These are phyloP conservation scores for Hofmannophila pseudospretella DNA, from an alignment of 2,888 invertebrate genomes.

Conservation along the genomic window DNA sequence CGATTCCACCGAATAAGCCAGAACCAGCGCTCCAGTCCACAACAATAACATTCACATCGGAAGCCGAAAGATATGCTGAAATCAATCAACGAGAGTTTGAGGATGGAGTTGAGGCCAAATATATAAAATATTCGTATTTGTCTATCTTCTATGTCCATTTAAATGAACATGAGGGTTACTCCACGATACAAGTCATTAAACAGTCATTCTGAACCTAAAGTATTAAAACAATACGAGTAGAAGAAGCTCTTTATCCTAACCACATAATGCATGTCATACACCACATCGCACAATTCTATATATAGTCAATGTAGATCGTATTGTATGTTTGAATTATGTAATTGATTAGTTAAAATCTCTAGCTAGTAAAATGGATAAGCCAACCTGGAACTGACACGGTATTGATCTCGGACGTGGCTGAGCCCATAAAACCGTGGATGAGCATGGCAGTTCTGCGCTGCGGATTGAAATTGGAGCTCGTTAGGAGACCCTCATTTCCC, in stretches of 20 bases:
- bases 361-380: not conserved
- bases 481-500: slow-evolving; percentile 21
- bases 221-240: too few species aligned
- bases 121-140: too few species aligned
- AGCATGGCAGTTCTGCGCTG: slow-evolving; percentile 31
- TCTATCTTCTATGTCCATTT: too few species aligned
- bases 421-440: slow-evolving; percentile 40
- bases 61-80: slow-evolving; percentile 31
- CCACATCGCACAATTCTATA: too few species aligned
- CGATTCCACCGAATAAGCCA: slow-evolving; percentile 4
- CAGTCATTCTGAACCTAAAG: too few species aligned
- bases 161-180: too few species aligned
- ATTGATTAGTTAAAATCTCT: not conserved
- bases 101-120: too few species aligned
- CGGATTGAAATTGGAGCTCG: slow-evolving; percentile 31
- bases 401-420: slow-evolving; percentile 26
- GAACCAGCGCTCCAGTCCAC: slow-evolving; percentile 36
- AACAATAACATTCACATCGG: slow-evolving; percentile 19
- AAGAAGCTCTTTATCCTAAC: too few species aligned
- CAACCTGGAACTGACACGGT: slow-evolving; percentile 35
- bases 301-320: not conserved
- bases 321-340: not conserved
- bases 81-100: not conserved
- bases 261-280: too few species aligned
- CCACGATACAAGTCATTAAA: too few species aligned